phyloP scores from a whole-genome alignment of 2,113 vertebrate species.

The Thamnaconus septentrionalis region DNA sequence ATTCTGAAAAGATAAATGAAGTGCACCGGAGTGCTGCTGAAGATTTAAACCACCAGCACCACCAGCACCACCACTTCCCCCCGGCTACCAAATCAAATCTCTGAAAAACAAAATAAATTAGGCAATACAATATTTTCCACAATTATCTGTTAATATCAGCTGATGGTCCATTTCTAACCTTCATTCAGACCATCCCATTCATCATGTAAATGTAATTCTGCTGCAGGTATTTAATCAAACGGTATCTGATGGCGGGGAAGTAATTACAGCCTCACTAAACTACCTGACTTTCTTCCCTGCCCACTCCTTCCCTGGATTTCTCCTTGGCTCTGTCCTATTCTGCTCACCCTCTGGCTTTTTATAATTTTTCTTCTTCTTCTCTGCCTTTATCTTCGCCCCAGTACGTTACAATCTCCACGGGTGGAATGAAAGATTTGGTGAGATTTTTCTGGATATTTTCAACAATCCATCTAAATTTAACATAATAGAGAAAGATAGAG shows the following conservation, averaged over 20 bases:
- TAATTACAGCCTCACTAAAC: conserved; percentile 86
- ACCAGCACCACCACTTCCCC: too few species aligned
- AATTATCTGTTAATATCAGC: conserved; percentile 84
- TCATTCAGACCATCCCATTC: conserved; percentile 82
- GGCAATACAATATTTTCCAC: conserved; percentile 82
- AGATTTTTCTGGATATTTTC: conserved; percentile 33
- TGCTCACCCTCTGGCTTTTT: conserved; percentile 39
- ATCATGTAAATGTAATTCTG: conserved; percentile 93
- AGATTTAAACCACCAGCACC: conserved; percentile 28
- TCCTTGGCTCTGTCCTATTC: conserved; percentile 8
- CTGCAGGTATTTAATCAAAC: conserved; percentile 92
- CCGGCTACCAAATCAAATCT: conserved; percentile 64
- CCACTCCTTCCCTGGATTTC: conserved; percentile 6
- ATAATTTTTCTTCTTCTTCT: conserved; percentile 11
- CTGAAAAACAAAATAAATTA: conserved; percentile 85
- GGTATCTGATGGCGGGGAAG: conserved; percentile 87
- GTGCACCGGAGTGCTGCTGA: conserved; percentile 49
- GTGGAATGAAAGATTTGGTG: conserved; percentile 52
- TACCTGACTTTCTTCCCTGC: conserved; percentile 47
- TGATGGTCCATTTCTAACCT: conserved; percentile 85
- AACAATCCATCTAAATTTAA: conserved; percentile 56
- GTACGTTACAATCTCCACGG: conserved; percentile 53
- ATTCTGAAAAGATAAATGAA: conserved; percentile 76
- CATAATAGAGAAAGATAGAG: conserved; percentile 35
- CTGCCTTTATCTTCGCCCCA: conserved; percentile 42